These are phyloP conservation scores for Pantelozetes paolii DNA, from an alignment of 2,888 invertebrate genomes.

Conservation along the genomic window DNA sequence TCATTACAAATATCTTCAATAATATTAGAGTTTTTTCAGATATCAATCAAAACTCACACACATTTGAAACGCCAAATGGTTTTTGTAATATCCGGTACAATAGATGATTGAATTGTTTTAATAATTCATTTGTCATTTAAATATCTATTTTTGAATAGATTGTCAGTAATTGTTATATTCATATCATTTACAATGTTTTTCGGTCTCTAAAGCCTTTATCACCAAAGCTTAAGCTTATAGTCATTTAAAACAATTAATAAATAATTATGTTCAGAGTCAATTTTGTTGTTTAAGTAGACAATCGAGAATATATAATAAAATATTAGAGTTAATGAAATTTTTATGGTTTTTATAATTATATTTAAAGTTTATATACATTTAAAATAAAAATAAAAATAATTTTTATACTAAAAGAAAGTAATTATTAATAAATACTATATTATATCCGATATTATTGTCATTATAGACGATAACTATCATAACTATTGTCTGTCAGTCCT, in stretches of 20 bases:
- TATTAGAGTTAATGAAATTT: slow-evolving; percentile 4
- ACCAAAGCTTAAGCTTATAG: neutral
- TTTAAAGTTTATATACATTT: slow-evolving; percentile 13
- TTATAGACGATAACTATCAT: neutral
- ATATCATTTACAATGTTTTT: neutral
- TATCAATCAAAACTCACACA: neutral
- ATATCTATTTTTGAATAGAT: neutral
- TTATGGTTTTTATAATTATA: neutral
- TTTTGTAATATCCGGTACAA: neutral
- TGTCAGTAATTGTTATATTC: neutral
- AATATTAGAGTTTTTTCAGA: neutral
- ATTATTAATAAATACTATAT: slow-evolving; percentile 13
- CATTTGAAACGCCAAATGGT: neutral
- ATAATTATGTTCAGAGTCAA: slow-evolving; percentile 1
- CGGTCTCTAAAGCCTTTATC: neutral
- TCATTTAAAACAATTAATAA: slow-evolving; percentile 6
- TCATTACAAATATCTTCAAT: neutral
- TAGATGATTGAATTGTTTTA: neutral
- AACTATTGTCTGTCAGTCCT: neutral
- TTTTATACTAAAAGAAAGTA: neutral
- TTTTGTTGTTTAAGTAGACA: slow-evolving; percentile 29
- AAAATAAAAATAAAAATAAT: slow-evolving; percentile 12
- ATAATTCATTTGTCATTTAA: neutral
- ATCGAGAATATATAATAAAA: slow-evolving; percentile 25
- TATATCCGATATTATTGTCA: neutral